These are phyloP conservation scores for Lamellibrachia luymesi DNA, from an alignment of 1,140 invertebrate genomes.

Conservation along the genomic window DNA sequence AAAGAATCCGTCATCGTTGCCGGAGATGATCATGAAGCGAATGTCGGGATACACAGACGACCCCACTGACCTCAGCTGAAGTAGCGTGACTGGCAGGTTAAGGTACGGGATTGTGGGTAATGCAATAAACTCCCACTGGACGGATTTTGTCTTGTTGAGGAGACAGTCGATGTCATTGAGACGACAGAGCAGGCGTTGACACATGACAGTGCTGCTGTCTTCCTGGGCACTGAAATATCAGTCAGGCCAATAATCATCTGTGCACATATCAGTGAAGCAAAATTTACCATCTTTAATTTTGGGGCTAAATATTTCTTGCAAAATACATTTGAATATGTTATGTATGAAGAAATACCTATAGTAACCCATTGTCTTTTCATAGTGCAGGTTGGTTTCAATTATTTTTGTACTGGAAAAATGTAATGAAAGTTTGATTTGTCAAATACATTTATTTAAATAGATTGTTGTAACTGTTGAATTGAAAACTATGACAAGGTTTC, in stretches of 20 bases:
- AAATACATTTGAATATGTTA: neutral
- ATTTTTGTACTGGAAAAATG: too few relatives aligned
- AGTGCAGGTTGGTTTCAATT: too few relatives aligned
- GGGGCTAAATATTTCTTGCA: neutral
- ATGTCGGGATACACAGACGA: slow-evolving; percentile 43
- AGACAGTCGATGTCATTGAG: slow-evolving; percentile 43
- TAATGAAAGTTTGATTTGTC: too few relatives aligned
- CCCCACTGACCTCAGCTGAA: slow-evolving; percentile 43
- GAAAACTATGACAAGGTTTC: too few relatives aligned
- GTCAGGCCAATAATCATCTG: neutral
- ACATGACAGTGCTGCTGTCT: neutral
- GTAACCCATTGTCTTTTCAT: too few relatives aligned
- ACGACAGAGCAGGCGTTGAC: neutral
- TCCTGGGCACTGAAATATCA: neutral
- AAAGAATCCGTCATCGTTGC: slow-evolving; percentile 44
- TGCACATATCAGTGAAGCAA: neutral
- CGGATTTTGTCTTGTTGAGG: slow-evolving; percentile 50
- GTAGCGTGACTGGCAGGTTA: slow-evolving; percentile 34
- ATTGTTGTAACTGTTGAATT: too few relatives aligned
- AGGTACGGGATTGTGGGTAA: slow-evolving; percentile 42
- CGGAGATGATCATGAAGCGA: slow-evolving; percentile 36
- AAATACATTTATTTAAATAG: too few relatives aligned
- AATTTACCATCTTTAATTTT: neutral
- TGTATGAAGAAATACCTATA: neutral
- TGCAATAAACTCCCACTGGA: slow-evolving; percentile 51